A percentile compares a stretch with the other conserved stretches of the same genome.
Evolutionary conservation across 2,113 vertebrate species (phyloP).

Genomic region (Sardina pilchardus): DNA sequence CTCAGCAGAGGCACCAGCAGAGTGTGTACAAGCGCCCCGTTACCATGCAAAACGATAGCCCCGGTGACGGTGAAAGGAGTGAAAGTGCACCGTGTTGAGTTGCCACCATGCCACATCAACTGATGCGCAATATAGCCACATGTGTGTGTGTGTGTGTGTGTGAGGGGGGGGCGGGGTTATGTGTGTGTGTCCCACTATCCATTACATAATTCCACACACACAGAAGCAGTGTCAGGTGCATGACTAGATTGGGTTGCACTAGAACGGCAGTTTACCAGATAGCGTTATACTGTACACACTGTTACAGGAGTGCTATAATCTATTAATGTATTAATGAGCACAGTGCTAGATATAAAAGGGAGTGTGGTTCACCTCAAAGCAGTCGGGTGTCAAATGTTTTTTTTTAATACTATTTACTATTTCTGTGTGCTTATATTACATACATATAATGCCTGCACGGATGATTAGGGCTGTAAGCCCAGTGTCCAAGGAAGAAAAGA

Average conservation of each 20-base stretch:
- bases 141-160: constrained; percentile 19
- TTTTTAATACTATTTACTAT: too few relatives aligned
- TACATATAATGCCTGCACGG: neutral
- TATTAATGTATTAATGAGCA: neutral
- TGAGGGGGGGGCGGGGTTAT: constrained; percentile 11
- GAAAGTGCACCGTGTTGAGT: constrained; percentile 71
- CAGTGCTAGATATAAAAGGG: neutral
- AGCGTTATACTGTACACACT: neutral
- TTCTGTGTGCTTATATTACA: neutral
- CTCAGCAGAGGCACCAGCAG: constrained; percentile 50
- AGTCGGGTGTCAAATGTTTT: neutral
- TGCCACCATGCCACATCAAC: constrained; percentile 48
- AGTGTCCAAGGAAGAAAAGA: neutral
- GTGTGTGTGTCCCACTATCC: constrained; percentile 14
- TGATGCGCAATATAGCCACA: constrained; percentile 43
- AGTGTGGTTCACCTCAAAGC: neutral
- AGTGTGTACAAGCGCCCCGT: constrained; percentile 58
- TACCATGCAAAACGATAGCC: constrained; percentile 73
- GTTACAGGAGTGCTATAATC: neutral
- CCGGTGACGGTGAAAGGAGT: constrained; percentile 66
- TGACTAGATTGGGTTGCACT: constrained; percentile 24
- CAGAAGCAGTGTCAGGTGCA: constrained; percentile 7
- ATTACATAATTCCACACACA: constrained; percentile 56
- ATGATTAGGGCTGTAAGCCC: neutral
- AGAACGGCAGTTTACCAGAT: constrained; percentile 17